phyloP scores from a whole-genome alignment of 2,797 vertebrate genomes.

The Trachurus trachurus region DNA sequence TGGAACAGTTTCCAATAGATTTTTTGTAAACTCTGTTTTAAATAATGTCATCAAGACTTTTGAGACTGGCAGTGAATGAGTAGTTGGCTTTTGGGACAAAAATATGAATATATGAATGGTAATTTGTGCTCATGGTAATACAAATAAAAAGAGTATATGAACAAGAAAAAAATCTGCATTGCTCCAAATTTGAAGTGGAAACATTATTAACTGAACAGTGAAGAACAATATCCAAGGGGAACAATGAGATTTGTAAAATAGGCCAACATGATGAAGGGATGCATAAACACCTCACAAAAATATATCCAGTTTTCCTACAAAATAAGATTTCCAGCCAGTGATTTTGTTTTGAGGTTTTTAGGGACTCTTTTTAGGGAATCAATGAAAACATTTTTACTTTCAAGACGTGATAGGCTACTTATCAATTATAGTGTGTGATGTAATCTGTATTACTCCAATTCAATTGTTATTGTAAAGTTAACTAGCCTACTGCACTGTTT shows the following conservation, averaged over 20 bases:
- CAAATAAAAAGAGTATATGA: background rate
- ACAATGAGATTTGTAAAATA: background rate
- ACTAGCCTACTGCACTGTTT: background rate
- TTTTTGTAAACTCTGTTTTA: constrained; percentile 78
- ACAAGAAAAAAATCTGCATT: background rate
- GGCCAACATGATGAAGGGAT: background rate
- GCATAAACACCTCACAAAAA: background rate
- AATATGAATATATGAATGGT: background rate
- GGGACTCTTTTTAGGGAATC: background rate
- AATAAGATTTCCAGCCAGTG: background rate
- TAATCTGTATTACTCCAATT: background rate
- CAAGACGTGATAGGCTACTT: no score
- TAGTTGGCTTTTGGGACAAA: background rate
- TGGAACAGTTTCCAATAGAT: constrained; percentile 72
- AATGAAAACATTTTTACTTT: no score
- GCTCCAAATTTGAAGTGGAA: background rate
- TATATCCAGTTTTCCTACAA: background rate
- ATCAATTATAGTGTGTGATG: no score
- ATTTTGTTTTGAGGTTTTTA: background rate
- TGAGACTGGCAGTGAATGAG: constrained; percentile 16
- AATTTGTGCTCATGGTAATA: background rate
- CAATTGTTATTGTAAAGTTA: background rate
- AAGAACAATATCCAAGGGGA: no score
- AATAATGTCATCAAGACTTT: constrained; percentile 40
- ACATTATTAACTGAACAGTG: background rate